phyloP scores from a whole-genome alignment of 2,888 invertebrate species.

The Apomyelois bistriatella region DNA sequence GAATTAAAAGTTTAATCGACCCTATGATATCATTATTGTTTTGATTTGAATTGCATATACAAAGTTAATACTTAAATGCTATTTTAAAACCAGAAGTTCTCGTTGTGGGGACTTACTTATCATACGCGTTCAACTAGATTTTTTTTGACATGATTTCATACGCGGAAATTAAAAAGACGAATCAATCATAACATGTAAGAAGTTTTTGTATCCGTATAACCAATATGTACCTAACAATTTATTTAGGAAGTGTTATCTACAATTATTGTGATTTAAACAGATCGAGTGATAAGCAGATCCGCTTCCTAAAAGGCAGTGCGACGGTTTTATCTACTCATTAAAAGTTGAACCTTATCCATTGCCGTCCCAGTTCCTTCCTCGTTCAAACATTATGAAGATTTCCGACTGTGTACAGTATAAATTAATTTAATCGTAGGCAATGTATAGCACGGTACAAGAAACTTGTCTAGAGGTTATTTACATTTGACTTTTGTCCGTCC shows the following conservation, averaged over 20 bases:
- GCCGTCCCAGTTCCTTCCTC: conserved; percentile 26
- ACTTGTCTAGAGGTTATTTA: conserved; percentile 70
- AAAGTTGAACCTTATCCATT: conserved; percentile 41
- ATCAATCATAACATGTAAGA: conserved; percentile 51
- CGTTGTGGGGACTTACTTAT: conserved; percentile 3
- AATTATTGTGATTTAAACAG: conserved; percentile 53
- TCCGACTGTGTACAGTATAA: conserved; percentile 39
- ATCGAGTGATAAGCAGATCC: conserved; percentile 57
- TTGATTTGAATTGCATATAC: conserved; percentile 7
- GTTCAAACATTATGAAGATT: conserved; percentile 26
- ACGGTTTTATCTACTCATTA: conserved; percentile 24
- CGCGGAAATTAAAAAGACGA: conserved; percentile 59
- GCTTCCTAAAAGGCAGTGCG: conserved; percentile 58
- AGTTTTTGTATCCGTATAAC: conserved; percentile 62
- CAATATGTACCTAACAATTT: conserved; percentile 41
- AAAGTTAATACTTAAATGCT: background rate
- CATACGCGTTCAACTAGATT: conserved; percentile 36
- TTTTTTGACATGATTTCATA: conserved; percentile 59
- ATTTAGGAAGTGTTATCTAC: conserved; percentile 68
- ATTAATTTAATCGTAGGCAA: conserved; percentile 38
- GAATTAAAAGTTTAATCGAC: background rate
- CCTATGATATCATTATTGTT: conserved; percentile 4
- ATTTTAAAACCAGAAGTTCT: conserved; percentile 6
- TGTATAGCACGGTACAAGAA: conserved; percentile 47
- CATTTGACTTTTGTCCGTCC: conserved; percentile 75